These are phyloP conservation scores for Vulpes vulpes DNA, from an alignment of 2,113 vertebrate species.

Conservation along the genomic window DNA sequence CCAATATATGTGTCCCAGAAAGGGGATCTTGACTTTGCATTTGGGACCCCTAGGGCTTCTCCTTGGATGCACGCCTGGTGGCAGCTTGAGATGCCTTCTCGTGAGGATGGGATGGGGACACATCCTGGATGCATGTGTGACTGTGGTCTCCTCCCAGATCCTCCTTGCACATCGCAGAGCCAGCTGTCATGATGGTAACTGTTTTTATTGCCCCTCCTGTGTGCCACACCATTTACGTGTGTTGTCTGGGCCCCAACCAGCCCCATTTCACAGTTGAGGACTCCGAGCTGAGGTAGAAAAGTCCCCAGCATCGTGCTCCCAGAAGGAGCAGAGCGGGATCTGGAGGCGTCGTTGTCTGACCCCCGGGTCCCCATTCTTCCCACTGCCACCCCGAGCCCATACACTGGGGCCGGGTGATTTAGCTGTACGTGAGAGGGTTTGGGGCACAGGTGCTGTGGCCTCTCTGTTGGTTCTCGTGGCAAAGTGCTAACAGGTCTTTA, in stretches of 20 bases:
- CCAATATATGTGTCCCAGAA: constrained; percentile 30
- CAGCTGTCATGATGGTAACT: neutral
- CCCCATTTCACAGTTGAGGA: neutral
- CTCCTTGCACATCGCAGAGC: neutral
- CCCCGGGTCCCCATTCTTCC: neutral
- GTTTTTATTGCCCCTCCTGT: neutral
- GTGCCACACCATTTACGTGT: neutral
- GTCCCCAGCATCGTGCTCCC: neutral
- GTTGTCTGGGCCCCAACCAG: neutral
- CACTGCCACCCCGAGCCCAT: neutral
- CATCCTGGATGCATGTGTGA: neutral
- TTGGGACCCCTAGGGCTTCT: constrained; percentile 1
- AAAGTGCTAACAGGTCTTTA: neutral
- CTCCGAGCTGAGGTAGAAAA: neutral
- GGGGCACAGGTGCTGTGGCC: neutral
- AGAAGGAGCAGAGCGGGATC: neutral
- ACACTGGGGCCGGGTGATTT: neutral
- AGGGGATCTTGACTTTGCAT: neutral
- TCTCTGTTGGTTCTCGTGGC: neutral
- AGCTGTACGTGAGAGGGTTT: neutral
- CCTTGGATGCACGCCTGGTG: neutral
- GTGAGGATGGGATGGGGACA: neutral
- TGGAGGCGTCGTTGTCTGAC: neutral
- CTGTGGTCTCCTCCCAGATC: neutral
- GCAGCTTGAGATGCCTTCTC: neutral